Evolutionary conservation across 2,113 vertebrate species (phyloP).

Genomic region (Thermophis baileyi): DNA sequence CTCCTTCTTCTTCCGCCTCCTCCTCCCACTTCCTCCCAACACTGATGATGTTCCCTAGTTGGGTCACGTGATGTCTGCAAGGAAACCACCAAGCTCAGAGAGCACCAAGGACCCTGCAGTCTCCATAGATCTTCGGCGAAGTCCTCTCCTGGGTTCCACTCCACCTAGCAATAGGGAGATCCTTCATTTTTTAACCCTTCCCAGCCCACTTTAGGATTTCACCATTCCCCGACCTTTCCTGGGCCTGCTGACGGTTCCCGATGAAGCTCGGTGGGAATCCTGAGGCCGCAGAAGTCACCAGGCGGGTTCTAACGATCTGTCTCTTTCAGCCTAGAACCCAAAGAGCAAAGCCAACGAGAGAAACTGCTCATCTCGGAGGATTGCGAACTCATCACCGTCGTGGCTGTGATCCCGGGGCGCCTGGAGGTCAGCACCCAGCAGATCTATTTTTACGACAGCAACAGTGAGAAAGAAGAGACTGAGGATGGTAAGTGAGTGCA

Average conservation of each 20-base stretch:
- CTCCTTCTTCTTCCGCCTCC: no score
- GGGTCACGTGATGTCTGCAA: no score
- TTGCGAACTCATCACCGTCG: conserved; percentile 93
- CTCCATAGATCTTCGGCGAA: neutral
- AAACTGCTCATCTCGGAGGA: conserved; percentile 93
- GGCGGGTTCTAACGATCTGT: accelerated
- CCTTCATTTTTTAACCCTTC: neutral
- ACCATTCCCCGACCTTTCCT: neutral
- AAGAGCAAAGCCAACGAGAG: conserved; percentile 87
- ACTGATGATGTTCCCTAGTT: neutral
- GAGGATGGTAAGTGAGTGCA: conserved; percentile 78
- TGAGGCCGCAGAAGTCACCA: neutral
- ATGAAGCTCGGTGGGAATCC: neutral
- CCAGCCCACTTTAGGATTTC: neutral
- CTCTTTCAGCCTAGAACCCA: conserved; percentile 75
- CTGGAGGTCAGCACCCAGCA: conserved; percentile 94
- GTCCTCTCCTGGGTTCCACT: neutral
- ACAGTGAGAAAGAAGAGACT: conserved; percentile 88
- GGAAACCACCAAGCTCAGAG: neutral
- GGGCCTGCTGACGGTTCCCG: neutral
- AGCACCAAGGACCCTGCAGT: neutral
- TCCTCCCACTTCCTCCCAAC: no score
- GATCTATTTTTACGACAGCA: conserved; percentile 92
- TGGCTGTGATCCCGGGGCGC: conserved; percentile 84
- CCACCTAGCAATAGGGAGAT: neutral